phyloP scores from a whole-genome alignment of 2,797 vertebrate genomes.

The Borostomias antarcticus region DNA sequence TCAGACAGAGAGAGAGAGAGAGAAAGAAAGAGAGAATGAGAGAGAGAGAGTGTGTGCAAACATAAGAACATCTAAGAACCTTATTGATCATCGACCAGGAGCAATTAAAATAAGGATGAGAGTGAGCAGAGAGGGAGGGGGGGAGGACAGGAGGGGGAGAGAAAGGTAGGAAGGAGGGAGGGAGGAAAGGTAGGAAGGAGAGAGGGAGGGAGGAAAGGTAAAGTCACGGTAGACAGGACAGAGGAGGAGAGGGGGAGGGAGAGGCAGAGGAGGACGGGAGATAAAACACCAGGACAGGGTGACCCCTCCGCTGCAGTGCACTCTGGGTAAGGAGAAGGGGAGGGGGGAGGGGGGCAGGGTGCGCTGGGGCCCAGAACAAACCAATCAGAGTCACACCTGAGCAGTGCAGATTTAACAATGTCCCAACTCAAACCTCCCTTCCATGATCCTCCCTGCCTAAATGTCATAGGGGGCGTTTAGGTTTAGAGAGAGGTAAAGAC shows the following conservation, averaged over 20 bases:
- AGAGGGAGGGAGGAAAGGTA: neutral
- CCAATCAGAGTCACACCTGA: constrained; percentile 38
- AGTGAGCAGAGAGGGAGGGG: neutral
- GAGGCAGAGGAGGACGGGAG: neutral
- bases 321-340: constrained; percentile 42
- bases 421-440: neutral
- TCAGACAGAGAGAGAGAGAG: neutral
- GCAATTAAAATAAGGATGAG: neutral
- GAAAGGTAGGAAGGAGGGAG: neutral
- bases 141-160: neutral
- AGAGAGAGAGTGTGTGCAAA: neutral
- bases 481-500: too few species aligned
- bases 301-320: constrained; percentile 57
- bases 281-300: constrained; percentile 44
- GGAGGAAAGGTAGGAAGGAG: neutral
- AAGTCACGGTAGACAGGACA: neutral
- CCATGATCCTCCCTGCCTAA: too few species aligned
- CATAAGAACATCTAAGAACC: too few species aligned
- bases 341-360: neutral
- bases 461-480: too few species aligned
- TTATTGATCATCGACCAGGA: neutral
- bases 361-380: constrained; percentile 27
- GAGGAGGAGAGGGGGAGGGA: neutral
- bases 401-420: neutral
- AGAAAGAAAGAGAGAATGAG: neutral